Percentiles rank a stretch among this genome's conserved stretches.
These are phyloP conservation scores for Drosophila subpulchrella DNA, from an alignment of 1,140 invertebrate species.

Conservation along the genomic window DNA sequence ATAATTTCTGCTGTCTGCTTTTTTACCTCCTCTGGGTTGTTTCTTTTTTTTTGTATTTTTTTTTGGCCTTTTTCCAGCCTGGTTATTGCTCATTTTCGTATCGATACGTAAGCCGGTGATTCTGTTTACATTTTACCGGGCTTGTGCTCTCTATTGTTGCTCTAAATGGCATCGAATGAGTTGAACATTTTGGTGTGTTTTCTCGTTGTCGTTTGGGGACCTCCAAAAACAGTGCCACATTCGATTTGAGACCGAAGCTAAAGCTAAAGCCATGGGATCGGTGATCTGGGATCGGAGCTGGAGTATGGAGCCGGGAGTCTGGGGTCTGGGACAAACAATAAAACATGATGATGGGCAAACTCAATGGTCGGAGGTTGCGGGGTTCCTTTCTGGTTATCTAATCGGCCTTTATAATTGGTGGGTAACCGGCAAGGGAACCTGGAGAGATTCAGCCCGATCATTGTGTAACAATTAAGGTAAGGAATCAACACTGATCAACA, in stretches of 20 bases:
- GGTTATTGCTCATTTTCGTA: slow-evolving; percentile 82
- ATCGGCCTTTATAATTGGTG: slow-evolving; percentile 79
- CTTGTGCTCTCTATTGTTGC: slow-evolving; percentile 74
- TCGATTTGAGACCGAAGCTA: slow-evolving; percentile 2
- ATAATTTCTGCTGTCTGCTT: slow-evolving; percentile 39
- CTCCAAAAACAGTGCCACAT: slow-evolving; percentile 69
- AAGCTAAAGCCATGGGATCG: slow-evolving; percentile 8
- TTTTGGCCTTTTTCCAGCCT: slow-evolving; percentile 32
- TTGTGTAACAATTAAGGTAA: slow-evolving; percentile 80
- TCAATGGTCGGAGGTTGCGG: slow-evolving; percentile 13
- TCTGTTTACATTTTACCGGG: slow-evolving; percentile 72
- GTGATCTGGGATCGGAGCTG: background rate
- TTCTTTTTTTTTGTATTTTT: slow-evolving; percentile 26
- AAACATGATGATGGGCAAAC: slow-evolving; percentile 70
- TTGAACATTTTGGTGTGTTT: slow-evolving; percentile 65
- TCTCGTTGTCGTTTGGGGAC: slow-evolving; percentile 46
- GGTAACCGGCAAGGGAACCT: slow-evolving; percentile 39
- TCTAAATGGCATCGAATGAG: slow-evolving; percentile 81
- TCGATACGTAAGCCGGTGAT: slow-evolving; percentile 66
- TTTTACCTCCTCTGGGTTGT: slow-evolving; percentile 26
- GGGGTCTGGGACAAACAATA: slow-evolving; percentile 42
- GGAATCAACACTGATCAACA: slow-evolving; percentile 65
- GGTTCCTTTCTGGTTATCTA: slow-evolving; percentile 65
- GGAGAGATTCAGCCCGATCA: slow-evolving; percentile 70
- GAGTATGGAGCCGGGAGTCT: background rate